A percentile compares a stretch with the other conserved stretches of the same genome.
Conservation (phyloP, 2,888 invertebrate genomes). For the Hypena proboscidalis region DNA sequence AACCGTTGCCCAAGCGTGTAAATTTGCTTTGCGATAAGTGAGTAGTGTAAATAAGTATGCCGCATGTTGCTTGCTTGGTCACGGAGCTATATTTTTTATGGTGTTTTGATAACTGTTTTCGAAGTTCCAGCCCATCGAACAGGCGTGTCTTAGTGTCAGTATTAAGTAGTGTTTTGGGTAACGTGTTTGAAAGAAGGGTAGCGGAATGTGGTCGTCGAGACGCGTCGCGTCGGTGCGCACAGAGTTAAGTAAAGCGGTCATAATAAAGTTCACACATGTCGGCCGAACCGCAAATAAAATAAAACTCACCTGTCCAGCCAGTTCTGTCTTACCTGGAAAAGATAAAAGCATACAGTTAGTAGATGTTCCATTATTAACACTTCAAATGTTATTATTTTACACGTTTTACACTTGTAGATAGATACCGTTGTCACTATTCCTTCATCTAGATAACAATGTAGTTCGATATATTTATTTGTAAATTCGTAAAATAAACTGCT, state of each 20-base stretch:
- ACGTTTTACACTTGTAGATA: too few species aligned
- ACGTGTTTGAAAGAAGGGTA: constrained; percentile 33
- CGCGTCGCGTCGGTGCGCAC: constrained; percentile 46
- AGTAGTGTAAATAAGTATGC: constrained; percentile 57
- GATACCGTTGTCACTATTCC: too few species aligned
- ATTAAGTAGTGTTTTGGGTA: constrained; percentile 49
- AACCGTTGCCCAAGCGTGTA: constrained; percentile 58
- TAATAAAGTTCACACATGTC: constrained; percentile 78
- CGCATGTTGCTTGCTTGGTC: constrained; percentile 25
- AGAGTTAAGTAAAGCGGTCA: constrained; percentile 67
- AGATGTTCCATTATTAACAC: constrained; percentile 34
- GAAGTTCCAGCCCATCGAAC: constrained; percentile 31
- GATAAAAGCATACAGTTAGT: constrained; percentile 65
- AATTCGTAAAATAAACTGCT: too few species aligned
- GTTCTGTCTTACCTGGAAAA: constrained; percentile 74
- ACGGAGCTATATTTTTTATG: constrained; percentile 31
- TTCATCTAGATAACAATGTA: too few species aligned
- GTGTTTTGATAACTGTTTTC: constrained; percentile 30
- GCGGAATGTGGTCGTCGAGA: constrained; percentile 45
- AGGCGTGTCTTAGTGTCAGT: constrained; percentile 21
- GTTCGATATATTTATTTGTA: too few species aligned
- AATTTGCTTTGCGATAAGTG: constrained; percentile 64
- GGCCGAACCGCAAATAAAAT: constrained; percentile 63
- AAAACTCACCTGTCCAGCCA: constrained; percentile 66
- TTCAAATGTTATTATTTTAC: constrained; percentile 33